phyloP scores from a whole-genome alignment of 1,140 invertebrate genomes.

The Goniozus legneri region DNA sequence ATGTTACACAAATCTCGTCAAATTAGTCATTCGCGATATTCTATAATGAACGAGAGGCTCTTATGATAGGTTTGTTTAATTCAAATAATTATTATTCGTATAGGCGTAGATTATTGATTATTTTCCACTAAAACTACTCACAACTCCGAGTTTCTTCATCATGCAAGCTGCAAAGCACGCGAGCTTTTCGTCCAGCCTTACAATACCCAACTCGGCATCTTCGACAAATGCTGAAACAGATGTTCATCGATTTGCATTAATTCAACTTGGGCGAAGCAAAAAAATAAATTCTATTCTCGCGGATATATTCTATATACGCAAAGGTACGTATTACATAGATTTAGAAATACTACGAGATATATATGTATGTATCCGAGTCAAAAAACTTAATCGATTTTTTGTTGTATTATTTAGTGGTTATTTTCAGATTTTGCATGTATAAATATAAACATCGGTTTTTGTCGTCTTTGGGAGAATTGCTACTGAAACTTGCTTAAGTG shows the following conservation, averaged over 20 bases:
- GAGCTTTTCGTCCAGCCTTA: slow-evolving; percentile 15
- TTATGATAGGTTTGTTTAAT: not conserved
- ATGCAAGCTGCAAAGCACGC: slow-evolving; percentile 22
- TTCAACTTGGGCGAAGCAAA: too few species aligned
- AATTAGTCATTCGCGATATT: not conserved
- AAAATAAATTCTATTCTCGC: too few species aligned
- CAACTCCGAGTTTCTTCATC: slow-evolving; percentile 23
- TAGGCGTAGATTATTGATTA: not conserved
- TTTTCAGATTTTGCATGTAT: not conserved
- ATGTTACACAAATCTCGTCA: not conserved
- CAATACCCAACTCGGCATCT: not conserved
- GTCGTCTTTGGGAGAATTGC: too few species aligned
- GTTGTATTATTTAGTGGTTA: too few species aligned
- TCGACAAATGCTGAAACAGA: not conserved
- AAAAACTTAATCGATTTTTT: too few species aligned
- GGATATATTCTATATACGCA: too few species aligned
- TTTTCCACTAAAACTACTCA: slow-evolving; percentile 10
- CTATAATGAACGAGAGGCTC: not conserved
- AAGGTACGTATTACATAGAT: too few species aligned
- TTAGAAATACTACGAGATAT: too few species aligned
- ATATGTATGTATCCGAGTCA: too few species aligned
- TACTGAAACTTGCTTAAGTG: too few species aligned
- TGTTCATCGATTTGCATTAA: too few species aligned
- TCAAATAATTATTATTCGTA: not conserved
- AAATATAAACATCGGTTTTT: too few species aligned